Evolutionary conservation across 2,113 vertebrate species (phyloP).

Genomic region (Bothrops jararaca): DNA sequence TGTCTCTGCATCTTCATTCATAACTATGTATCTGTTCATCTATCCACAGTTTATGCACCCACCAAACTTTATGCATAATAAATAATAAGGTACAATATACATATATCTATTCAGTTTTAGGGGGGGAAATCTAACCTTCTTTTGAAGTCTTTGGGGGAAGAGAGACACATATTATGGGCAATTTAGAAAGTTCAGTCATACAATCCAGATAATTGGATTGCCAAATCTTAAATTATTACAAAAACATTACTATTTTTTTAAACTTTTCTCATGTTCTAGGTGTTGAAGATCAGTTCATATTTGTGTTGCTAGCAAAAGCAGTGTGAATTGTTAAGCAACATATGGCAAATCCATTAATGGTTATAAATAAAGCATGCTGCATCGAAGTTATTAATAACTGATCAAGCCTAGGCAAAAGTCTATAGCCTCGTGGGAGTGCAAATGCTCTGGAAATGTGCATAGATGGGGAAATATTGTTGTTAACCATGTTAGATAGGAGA

Average conservation of each 20-base stretch:
- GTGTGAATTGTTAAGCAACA: conserved; percentile 50
- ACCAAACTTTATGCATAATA: not conserved
- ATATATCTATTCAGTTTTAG: not conserved
- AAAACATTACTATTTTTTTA: conserved; percentile 37
- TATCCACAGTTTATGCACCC: not conserved
- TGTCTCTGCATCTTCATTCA: not conserved
- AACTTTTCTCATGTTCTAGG: conserved; percentile 50
- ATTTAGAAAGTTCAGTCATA: not conserved
- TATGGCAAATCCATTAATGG: conserved; percentile 59
- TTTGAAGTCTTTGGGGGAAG: not conserved
- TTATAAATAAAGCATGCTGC: conserved; percentile 64
- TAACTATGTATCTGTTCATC: not conserved
- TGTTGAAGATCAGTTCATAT: conserved; percentile 24
- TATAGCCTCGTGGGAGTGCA: conserved; percentile 51
- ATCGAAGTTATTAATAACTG: conserved; percentile 66
- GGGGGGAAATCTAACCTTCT: not conserved
- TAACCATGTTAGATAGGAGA: conserved; percentile 34
- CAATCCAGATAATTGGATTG: not conserved
- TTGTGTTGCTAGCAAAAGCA: conserved; percentile 44
- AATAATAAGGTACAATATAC: not conserved
- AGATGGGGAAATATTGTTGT: conserved; percentile 18
- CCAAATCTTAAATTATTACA: conserved; percentile 17
- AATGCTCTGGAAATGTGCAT: conserved; percentile 47
- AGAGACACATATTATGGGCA: not conserved
- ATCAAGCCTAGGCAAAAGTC: conserved; percentile 54